Base-by-base conservation (phyloP, 2,113 vertebrate species). In the Cebidichthys violaceus region DNA sequence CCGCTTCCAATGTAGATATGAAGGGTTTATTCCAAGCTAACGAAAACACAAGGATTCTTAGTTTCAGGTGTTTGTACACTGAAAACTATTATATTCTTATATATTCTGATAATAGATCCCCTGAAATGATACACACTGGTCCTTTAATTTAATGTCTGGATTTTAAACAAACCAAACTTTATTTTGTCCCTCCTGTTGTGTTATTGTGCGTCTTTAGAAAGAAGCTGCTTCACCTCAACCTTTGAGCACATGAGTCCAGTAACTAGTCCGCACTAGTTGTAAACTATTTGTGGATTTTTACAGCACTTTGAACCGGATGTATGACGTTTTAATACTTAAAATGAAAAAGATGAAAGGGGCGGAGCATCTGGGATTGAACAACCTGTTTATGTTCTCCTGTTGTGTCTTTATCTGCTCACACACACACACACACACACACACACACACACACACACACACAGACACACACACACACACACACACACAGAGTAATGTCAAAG, bases 371-470 rank as follows among this genome's bases (percentile, higher is more conserved):
- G 6, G 39, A 41, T 41, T 41, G 47, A 52, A 60, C 22, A 17
- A 52, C 24, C 9, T 71, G 57, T 55, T 43, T 73, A 7, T 70
- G 50, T 72, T 29, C 50, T 55, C 20, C 45, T 74, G 35, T 17
- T 20, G 69, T 87, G 72, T 84, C 62, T 73, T 50, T 9, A 13
- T 52, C 6, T 52, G 20, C 14, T 22, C 65, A 55, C 27, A 77
- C 41, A 75, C 29, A 37, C 20, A 61, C 24, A 70, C 29, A 39
- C n/a, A 70, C 35, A 70, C 35, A 55, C 45, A 35, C 18, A 70
- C n/a, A 71, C 33, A 65, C 9, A 72, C 15, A n/a, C 39, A 52
- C 52, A 76, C 61, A 75, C 41, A 43, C 41, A 43, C 41, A 43
- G 13, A 43, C 41, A 43, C 41, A 43, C 41, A 47, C 29, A 37